Evolutionary conservation across 2,888 invertebrate species (phyloP).

Genomic region (Anarsia innoxiella): DNA sequence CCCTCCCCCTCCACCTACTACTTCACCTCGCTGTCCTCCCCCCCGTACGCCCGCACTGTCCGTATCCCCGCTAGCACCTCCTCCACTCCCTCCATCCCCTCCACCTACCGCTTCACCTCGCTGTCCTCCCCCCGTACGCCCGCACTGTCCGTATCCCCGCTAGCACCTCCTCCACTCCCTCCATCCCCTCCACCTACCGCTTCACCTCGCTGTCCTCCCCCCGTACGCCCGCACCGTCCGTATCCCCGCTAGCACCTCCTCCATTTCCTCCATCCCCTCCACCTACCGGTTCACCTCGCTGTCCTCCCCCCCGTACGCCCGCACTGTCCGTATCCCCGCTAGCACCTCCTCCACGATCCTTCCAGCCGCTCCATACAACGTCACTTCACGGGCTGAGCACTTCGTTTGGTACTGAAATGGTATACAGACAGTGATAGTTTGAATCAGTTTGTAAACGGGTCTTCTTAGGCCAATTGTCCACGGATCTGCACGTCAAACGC

Average conservation of each 20-base stretch:
- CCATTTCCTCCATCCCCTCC: no score
- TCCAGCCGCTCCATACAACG: constrained; percentile 83
- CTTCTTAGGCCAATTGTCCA: no score
- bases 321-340: constrained; percentile 69
- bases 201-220: constrained; percentile 77
- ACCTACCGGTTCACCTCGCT: no score
- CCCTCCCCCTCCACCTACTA: no score
- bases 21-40: constrained; percentile 83
- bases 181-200: constrained; percentile 82
- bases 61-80: constrained; percentile 80
- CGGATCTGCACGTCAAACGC: no score
- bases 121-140: constrained; percentile 77
- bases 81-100: no score
- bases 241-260: no score
- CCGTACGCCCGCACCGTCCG: no score
- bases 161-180: constrained; percentile 84
- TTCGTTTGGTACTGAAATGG: constrained; percentile 74
- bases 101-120: constrained; percentile 70
- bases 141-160: constrained; percentile 69
- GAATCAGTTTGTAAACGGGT: no score
- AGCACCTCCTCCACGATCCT: constrained; percentile 84
- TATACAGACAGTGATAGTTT: no score
- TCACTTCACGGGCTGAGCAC: constrained; percentile 75
- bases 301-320: constrained; percentile 75
- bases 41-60: constrained; percentile 56